Evolutionary conservation across 2,888 invertebrate genomes (phyloP).

Genomic region (Limulus polyphemus): DNA sequence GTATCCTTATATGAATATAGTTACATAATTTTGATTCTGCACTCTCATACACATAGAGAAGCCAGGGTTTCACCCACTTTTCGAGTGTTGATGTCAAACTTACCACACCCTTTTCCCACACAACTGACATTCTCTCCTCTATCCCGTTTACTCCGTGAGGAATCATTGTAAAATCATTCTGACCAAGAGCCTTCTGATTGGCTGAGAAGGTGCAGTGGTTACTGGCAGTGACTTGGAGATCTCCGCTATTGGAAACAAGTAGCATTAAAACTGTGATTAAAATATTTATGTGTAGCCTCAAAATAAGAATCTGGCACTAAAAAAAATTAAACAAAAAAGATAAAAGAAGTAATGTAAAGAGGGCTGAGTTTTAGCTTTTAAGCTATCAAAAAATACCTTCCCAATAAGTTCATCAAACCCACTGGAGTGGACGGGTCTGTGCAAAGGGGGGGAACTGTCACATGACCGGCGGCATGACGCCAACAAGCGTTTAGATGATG

Average conservation of each 20-base stretch:
- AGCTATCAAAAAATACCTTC: too few species aligned
- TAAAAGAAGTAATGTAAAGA: too few species aligned
- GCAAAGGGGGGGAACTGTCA: slow-evolving; percentile 89
- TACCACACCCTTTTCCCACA: slow-evolving; percentile 80
- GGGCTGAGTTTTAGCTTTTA: too few species aligned
- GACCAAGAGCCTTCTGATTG: slow-evolving; percentile 78
- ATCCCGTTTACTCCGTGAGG: slow-evolving; percentile 96
- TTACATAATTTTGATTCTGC: too few species aligned
- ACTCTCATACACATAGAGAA: too few species aligned
- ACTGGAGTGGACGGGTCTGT: slow-evolving; percentile 35
- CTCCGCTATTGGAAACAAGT: slow-evolving; percentile 55
- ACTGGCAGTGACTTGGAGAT: slow-evolving; percentile 83
- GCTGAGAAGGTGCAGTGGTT: slow-evolving; percentile 92
- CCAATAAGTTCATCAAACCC: too few species aligned
- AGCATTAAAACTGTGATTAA: too few species aligned
- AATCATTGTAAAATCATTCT: slow-evolving; percentile 79
- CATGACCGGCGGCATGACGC: slow-evolving; percentile 82
- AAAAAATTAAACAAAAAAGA: too few species aligned
- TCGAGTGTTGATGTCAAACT: slow-evolving; percentile 38
- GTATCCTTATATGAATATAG: too few species aligned
- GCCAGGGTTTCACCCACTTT: too few species aligned
- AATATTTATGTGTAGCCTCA: too few species aligned
- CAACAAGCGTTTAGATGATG: slow-evolving; percentile 75
- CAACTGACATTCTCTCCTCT: slow-evolving; percentile 77
- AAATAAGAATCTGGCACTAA: too few species aligned